These are phyloP conservation scores for Horisme vitalbata DNA, from an alignment of 2,888 invertebrate species.

Conservation along the genomic window DNA sequence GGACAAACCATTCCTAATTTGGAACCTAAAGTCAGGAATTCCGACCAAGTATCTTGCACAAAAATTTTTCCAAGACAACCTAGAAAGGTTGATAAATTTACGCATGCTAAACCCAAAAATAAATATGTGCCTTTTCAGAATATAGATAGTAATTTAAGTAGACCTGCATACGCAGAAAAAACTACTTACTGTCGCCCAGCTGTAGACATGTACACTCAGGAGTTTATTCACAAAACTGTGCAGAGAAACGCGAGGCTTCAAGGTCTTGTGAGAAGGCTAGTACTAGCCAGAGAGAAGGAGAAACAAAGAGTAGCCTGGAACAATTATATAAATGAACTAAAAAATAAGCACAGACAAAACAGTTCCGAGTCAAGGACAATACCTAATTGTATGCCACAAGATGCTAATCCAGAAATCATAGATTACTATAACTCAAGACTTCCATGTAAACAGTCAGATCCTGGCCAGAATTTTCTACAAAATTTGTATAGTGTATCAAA, in stretches of 20 bases:
- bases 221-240: slow-evolving; percentile 49
- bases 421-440: slow-evolving; percentile 39
- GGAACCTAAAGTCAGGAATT: neutral
- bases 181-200: slow-evolving; percentile 54
- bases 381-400: slow-evolving; percentile 11
- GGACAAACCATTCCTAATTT: too few species aligned
- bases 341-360: slow-evolving; percentile 46
- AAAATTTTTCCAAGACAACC: neutral
- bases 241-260: slow-evolving; percentile 55
- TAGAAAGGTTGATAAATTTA: neutral
- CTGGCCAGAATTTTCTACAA: slow-evolving; percentile 41
- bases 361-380: slow-evolving; percentile 1
- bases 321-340: slow-evolving; percentile 61
- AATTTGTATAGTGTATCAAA: slow-evolving; percentile 38
- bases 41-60: slow-evolving; percentile 1
- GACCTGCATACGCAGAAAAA: slow-evolving; percentile 45
- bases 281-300: slow-evolving; percentile 49
- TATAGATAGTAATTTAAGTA: neutral
- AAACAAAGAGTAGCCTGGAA: slow-evolving; percentile 58
- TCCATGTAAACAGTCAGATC: slow-evolving; percentile 35
- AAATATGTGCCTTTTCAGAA: neutral
- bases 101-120: neutral
- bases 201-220: slow-evolving; percentile 42
- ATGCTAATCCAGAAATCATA: slow-evolving; percentile 33
- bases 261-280: slow-evolving; percentile 48